Evolutionary conservation across 2,888 invertebrate genomes (phyloP), one percentile per base, ranked within the genome.

Genomic region (Luperina nickerlii): DNA sequence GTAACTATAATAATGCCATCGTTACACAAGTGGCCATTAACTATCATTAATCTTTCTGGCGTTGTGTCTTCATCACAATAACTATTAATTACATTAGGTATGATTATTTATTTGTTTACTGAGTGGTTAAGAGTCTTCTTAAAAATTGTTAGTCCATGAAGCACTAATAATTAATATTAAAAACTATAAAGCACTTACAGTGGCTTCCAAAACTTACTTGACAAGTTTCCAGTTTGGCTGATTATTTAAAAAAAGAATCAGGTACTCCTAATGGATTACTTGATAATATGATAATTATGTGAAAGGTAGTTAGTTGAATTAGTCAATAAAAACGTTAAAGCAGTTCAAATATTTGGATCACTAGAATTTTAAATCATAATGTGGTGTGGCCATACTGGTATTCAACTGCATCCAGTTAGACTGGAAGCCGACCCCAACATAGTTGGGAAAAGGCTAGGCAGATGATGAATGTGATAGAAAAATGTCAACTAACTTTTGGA

Each of bases 1-100:
- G 24, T 54, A 67, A 27, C 45, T 38, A 38, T 54, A 66, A 42
- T 60, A 66, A 32, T 27, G 8, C 48, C 54, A 54, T 57, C 54
- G 32, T 63, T 20, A 74, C n/a, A 68, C 54, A 62, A 63, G 13
- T 75, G 18, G 62, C 18, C 18, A 78, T 67, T 66, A 67, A n/a
- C 51, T n/a, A 20, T 48, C 38, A 80, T 77, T 48, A 48, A 68
- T 80, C 78, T 63, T 80, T 20, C 24, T 38, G 38, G 38, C 62
- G 54, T 45, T 62, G 20, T 68, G 45, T 68, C 32, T 62, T 5
- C 24, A 54, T 54, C 18, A 38, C 51, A 54, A 68, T 68, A 27
- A 62, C 27, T 42, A 51, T 76, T 54, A n/a, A 68, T 57, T 38
- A 62, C 1, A 32, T n/a, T 38, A 48, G 0, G 48, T 48, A 45